phyloP scores from a whole-genome alignment of 2,888 invertebrate genomes.

The Sympetrum striolatum region DNA sequence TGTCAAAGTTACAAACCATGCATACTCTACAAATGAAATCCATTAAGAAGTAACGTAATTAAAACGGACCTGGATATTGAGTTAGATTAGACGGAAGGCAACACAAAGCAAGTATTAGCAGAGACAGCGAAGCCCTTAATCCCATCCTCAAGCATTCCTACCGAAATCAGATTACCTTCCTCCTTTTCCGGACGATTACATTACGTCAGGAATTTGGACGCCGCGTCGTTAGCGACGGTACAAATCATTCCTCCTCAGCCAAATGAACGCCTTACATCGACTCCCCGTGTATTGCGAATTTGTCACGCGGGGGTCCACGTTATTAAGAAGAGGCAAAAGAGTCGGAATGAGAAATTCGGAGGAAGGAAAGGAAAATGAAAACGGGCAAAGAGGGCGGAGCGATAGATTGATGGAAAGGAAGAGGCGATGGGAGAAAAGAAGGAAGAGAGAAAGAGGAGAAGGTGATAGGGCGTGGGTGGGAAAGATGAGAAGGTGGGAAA shows the following conservation, averaged over 20 bases:
- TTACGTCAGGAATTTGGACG: background rate
- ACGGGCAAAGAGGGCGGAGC: background rate
- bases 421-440: background rate
- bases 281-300: background rate
- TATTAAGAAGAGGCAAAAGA: background rate
- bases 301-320: background rate
- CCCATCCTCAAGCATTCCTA: background rate
- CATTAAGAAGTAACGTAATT: too few relatives aligned
- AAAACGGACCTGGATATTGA: too few relatives aligned
- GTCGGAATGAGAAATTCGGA: background rate
- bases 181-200: background rate
- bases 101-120: too few relatives aligned
- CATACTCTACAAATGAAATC: too few relatives aligned
- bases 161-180: background rate
- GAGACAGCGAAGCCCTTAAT: too few relatives aligned
- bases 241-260: too few relatives aligned
- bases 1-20: too few relatives aligned
- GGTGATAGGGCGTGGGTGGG: background rate
- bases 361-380: background rate
- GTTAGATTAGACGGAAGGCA: too few relatives aligned
- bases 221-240: too few relatives aligned
- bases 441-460: background rate
- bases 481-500: slow-evolving; percentile 1
- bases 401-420: background rate
- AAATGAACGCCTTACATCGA: background rate